Conservation (phyloP, 2,797 vertebrate species). For the Hafferia zeledoni region DNA sequence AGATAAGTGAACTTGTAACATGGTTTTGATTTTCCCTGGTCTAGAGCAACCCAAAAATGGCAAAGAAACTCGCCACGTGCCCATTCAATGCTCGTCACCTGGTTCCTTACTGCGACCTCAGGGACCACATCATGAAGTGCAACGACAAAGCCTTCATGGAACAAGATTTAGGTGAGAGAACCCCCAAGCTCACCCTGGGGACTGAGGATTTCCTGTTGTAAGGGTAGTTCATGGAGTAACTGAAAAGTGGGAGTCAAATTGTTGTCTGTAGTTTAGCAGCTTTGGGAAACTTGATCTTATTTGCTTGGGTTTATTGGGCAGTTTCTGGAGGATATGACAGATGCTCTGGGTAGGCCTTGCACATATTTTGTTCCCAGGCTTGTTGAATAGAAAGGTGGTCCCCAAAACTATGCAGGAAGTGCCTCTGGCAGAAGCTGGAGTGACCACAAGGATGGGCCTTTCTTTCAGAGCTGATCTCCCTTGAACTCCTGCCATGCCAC, state of each 20-base stretch:
- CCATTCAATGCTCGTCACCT: conserved; percentile 56
- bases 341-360: neutral
- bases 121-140: neutral
- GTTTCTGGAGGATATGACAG: neutral
- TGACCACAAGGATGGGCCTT: neutral
- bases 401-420: neutral
- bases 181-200: neutral
- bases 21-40: neutral
- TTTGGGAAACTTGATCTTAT: neutral
- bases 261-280: neutral
- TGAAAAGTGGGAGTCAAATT: neutral
- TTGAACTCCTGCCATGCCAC: neutral
- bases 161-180: conserved; percentile 31
- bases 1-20: neutral
- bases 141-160: neutral
- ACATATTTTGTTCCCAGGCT: neutral
- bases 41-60: conserved; percentile 50
- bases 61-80: conserved; percentile 12
- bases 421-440: neutral
- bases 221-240: neutral
- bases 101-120: neutral
- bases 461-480: neutral
- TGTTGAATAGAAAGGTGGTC: neutral
- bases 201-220: neutral
- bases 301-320: neutral